Percentiles rank a stretch among this genome's conserved stretches.
Evolutionary conservation across 2,113 vertebrate species (phyloP).

Genomic region (Neodon shergylaensis): DNA sequence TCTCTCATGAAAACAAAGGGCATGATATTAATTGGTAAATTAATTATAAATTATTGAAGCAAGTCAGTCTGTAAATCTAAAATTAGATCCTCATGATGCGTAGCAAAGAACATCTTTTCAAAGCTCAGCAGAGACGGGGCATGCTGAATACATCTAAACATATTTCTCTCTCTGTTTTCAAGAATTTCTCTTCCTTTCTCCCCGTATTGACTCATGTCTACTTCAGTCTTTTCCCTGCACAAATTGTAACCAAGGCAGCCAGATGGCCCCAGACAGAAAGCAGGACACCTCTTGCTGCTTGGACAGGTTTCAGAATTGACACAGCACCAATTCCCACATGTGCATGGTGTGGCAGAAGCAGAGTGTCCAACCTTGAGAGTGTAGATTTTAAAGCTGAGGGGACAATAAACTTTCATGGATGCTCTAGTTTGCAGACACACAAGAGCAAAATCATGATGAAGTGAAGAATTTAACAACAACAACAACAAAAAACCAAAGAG

Average conservation of each 20-base stretch:
- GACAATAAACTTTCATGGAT: constrained; percentile 40
- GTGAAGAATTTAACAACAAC: constrained; percentile 16
- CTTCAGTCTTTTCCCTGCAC: constrained; percentile 10
- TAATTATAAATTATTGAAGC: background rate
- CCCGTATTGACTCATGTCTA: constrained; percentile 40
- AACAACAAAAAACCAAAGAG: background rate
- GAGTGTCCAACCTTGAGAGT: constrained; percentile 61
- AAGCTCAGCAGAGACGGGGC: background rate
- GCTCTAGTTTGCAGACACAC: constrained; percentile 57
- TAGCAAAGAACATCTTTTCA: background rate
- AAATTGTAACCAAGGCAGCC: constrained; percentile 61
- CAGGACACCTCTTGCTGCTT: constrained; percentile 68
- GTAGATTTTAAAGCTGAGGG: constrained; percentile 20
- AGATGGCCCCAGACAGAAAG: constrained; percentile 77
- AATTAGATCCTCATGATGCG: background rate
- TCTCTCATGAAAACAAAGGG: background rate
- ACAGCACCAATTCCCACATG: constrained; percentile 63
- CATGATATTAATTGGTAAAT: background rate
- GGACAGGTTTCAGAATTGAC: constrained; percentile 76
- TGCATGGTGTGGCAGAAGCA: constrained; percentile 69
- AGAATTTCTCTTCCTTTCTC: background rate
- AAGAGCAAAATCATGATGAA: constrained; percentile 50
- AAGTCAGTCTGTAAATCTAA: constrained; percentile 10
- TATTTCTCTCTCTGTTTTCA: background rate
- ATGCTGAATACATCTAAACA: background rate